These are phyloP conservation scores for Perca fluviatilis DNA, from an alignment of 2,113 vertebrate genomes.

Conservation along the genomic window DNA sequence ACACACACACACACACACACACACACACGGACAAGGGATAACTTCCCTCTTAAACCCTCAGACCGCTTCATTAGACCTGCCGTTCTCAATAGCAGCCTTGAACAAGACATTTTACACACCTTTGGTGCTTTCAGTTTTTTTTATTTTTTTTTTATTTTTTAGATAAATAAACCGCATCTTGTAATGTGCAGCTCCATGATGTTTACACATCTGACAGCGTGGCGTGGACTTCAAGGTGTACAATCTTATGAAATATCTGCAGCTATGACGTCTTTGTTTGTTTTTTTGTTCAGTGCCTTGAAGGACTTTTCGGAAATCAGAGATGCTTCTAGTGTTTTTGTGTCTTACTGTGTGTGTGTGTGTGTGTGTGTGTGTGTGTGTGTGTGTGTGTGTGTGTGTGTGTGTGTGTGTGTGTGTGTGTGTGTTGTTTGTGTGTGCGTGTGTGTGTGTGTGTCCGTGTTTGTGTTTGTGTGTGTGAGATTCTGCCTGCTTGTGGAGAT, in stretches of 20 bases:
- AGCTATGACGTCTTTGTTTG: no score
- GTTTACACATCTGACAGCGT: background rate
- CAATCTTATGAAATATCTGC: background rate
- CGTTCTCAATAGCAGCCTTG: background rate
- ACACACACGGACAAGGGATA: background rate
- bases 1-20: constrained; percentile 3
- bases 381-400: background rate
- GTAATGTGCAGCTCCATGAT: no score
- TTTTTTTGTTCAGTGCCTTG: background rate
- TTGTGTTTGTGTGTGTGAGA: background rate
- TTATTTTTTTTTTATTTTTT: no score
- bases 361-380: constrained; percentile 2
- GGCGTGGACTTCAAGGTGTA: background rate
- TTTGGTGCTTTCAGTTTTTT: background rate
- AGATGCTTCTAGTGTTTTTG: background rate
- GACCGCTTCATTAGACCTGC: constrained; percentile 1
- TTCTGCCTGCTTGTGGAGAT: constrained; percentile 41
- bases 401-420: constrained; percentile 8
- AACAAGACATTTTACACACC: background rate
- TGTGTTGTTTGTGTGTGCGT: no score
- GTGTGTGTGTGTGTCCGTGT: constrained; percentile 2
- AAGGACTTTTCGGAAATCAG: constrained; percentile 6
- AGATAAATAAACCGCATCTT: background rate
- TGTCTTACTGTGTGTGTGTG: background rate
- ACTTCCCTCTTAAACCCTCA: background rate